Base-by-base conservation (phyloP, 2,113 vertebrate species). In the Gnathonemus longibarbis region DNA sequence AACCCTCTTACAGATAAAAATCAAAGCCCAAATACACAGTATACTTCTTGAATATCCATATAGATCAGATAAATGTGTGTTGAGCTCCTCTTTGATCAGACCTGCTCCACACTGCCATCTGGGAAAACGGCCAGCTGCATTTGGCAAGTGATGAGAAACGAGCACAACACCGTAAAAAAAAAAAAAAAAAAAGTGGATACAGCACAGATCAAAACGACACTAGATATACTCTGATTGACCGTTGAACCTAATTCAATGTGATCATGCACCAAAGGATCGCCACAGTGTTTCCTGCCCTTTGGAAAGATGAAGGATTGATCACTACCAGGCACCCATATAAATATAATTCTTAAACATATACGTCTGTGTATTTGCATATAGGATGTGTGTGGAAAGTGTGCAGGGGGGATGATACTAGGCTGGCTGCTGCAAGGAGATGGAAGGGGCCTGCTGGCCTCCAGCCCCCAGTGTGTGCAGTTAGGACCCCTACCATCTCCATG, bases 11-110 rank as follows among this genome's bases (percentile, higher is more conserved):
- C 87, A 94, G 83, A 94, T 93, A 94, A 94, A 70, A 96, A 93
- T 94, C 91, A 93, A 96, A 95, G 93, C 94, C 95, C 94, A 95
- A 96, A 96, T 96, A 96, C 95, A 95, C 95, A 95, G 89, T 94
- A 95, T 95, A 96, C 90, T 94, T 95, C 95, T 95, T 95, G 93
- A 90, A 94, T 94, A 94, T 93, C 94, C 58, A 91, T 93, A 93
- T 92, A 92, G 94, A 92, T 93, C 3, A 93, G 91, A 93, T 91
- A 92, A 74, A 93, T 90, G 92, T 89, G 45, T 89, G 90, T 89
- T 87, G 90, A 91, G 90, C 52, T 88, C 88, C 91, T 91, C 91
- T 91, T 89, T 31, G 88, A 92, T 90, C 90, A 91, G 90, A 89
- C 92, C 66, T 92, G 89, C 58, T 90, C 91, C 90, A 90, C 89